A percentile compares a stretch with the other conserved stretches of the same genome.
Conservation (phyloP, 2,888 invertebrate species). For the Pseudoips prasinana region DNA sequence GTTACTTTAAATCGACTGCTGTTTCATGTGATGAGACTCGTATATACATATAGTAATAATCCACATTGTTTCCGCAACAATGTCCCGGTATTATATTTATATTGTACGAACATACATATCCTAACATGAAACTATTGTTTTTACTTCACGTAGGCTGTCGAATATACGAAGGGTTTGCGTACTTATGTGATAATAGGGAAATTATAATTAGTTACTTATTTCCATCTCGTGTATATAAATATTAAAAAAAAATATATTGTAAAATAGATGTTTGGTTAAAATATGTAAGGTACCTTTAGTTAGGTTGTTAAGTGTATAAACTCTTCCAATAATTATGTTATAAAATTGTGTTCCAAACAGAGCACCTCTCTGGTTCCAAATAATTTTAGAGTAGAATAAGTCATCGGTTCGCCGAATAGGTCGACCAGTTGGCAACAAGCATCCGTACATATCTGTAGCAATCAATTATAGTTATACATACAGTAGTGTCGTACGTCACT, state of each 20-base stretch:
- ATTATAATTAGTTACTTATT: constrained; percentile 64
- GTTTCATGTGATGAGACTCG: constrained; percentile 75
- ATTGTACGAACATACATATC: constrained; percentile 67
- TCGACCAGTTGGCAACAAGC: constrained; percentile 11
- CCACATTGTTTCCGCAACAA: constrained; percentile 47
- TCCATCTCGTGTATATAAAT: constrained; percentile 66
- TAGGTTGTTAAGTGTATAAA: constrained; percentile 43
- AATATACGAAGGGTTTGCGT: constrained; percentile 56
- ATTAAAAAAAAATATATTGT: constrained; percentile 41
- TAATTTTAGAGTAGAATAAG: constrained; percentile 36
- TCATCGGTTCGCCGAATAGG: constrained; percentile 7
- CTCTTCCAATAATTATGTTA: constrained; percentile 52
- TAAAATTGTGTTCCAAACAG: constrained; percentile 41
- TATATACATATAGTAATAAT: constrained; percentile 46
- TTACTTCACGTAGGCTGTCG: constrained; percentile 53
- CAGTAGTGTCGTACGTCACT: constrained; percentile 22
- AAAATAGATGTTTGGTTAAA: constrained; percentile 45
- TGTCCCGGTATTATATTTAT: constrained; percentile 65
- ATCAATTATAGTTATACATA: neutral
- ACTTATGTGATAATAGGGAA: constrained; percentile 78
- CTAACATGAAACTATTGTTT: constrained; percentile 62
- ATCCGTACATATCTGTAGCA: constrained; percentile 14
- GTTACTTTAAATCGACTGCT: constrained; percentile 76
- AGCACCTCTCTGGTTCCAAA: constrained; percentile 43
- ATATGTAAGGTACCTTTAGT: constrained; percentile 33